phyloP scores from a whole-genome alignment of 1,140 invertebrate species.

The Melanaphis sacchari region DNA sequence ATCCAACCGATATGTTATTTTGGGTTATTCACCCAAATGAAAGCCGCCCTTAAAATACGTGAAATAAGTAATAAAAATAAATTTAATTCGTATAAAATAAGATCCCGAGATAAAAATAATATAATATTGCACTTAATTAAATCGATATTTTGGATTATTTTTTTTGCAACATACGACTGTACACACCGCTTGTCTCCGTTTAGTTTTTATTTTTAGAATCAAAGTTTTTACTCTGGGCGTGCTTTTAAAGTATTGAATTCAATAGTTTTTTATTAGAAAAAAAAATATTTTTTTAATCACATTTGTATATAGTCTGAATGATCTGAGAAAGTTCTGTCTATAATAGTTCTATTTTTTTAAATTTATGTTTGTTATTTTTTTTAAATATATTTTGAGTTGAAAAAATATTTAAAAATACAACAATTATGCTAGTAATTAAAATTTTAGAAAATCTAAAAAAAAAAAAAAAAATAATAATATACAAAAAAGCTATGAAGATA shows the following conservation, averaged over 20 bases:
- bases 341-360: neutral
- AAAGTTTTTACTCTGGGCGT: neutral
- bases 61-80: neutral
- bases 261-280: constrained; percentile 1
- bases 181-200: neutral
- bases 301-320: neutral
- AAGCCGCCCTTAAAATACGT: too few species aligned
- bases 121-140: neutral
- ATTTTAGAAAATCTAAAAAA: neutral
- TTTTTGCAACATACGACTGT: neutral
- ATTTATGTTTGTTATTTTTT: neutral
- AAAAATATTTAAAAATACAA: neutral
- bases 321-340: neutral
- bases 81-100: neutral
- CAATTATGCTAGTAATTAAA: neutral
- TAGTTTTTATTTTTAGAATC: neutral
- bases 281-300: neutral
- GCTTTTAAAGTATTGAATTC: neutral
- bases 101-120: neutral
- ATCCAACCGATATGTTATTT: too few species aligned
- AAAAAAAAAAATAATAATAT: neutral
- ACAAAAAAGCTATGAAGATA: neutral
- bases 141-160: neutral
- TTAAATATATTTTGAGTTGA: neutral
- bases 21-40: too few species aligned